Evolutionary conservation across 2,888 invertebrate species (phyloP), one percentile per base, ranked within the genome.

Genomic region (Torymus tubicola): DNA sequence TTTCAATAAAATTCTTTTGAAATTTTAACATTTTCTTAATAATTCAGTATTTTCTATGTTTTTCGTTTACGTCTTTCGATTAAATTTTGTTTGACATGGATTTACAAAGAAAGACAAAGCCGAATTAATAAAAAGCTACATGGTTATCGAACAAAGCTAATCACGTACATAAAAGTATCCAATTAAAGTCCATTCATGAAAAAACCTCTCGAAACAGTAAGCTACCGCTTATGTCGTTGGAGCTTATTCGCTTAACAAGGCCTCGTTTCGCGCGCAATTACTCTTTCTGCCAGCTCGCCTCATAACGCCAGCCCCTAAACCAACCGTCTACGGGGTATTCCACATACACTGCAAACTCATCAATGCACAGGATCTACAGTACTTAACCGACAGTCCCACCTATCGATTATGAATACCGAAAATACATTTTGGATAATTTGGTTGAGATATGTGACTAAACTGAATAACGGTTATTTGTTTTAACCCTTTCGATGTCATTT

Each of bases 201-300:
- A 58, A 60, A 60, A 21, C 60, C 50, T 61, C 14, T 21, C 24
- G 10, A 61, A 52, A 42, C 55, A 12, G 24, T 53, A 31, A 12
- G 42, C 2, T 10, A 8, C 8, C 21, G 60, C 50, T 50, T 74
- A 74, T 42, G 12, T 5, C 42, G 53, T 61, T 52, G 67, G 16
- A 42, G 55, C 10, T 55, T 14, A 70, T 76, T 76, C 63, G 53
- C 55, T 55, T 63, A 69, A 76, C 69, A 63, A 69, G 53, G 69
- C 63, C 61, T 70, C 63, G 63, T 77, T 77, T 77, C 70, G 42
- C 31, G 11, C 64, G 21, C 57, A 63, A 64, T 69, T 64, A 64
- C 67, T 60, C 24, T 68, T 14, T 65, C 64, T 14, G 0, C n/a
- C 5, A 2, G 5, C 31, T n/a, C 18, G 53, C 68, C 14, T 31